A percentile compares a stretch with the other conserved stretches of the same genome.
phyloP scores from a whole-genome alignment of 1,140 invertebrate genomes.

The Periplaneta americana region DNA sequence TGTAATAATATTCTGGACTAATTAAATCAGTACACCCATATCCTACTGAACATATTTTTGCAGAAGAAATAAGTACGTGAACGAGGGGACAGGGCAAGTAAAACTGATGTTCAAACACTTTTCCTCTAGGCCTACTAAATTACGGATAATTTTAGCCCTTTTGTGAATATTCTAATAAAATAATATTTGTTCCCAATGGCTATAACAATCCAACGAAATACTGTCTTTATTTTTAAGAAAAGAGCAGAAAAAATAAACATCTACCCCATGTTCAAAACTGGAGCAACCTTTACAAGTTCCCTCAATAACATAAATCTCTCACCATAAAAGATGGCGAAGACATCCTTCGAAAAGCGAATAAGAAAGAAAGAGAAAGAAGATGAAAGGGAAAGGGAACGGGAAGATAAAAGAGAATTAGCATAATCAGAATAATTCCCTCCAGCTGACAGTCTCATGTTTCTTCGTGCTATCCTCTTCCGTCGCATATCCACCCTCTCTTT shows the following conservation, averaged over 20 bases:
- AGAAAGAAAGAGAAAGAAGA: background rate
- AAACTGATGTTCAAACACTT: no score
- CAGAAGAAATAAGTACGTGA: no score
- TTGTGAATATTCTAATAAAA: background rate
- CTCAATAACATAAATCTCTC: background rate
- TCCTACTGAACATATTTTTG: no score
- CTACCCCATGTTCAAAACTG: background rate
- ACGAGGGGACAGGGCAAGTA: no score
- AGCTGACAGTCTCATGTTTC: conserved; percentile 47
- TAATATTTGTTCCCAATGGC: background rate
- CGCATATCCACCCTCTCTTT: conserved; percentile 42
- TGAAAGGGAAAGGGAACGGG: background rate
- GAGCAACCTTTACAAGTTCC: background rate
- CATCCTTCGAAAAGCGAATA: background rate
- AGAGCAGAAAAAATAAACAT: background rate
- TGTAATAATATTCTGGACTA: no score
- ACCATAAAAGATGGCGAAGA: background rate
- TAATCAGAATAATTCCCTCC: conserved; percentile 37
- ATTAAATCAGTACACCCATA: no score
- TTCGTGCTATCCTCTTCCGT: conserved; percentile 35
- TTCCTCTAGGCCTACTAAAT: no score
- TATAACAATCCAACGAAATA: background rate
- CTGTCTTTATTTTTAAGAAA: background rate
- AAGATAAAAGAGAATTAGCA: conserved; percentile 17
- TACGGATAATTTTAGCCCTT: no score